Evolutionary conservation across 2,888 invertebrate species (phyloP).

Genomic region (Spodoptera picta): DNA sequence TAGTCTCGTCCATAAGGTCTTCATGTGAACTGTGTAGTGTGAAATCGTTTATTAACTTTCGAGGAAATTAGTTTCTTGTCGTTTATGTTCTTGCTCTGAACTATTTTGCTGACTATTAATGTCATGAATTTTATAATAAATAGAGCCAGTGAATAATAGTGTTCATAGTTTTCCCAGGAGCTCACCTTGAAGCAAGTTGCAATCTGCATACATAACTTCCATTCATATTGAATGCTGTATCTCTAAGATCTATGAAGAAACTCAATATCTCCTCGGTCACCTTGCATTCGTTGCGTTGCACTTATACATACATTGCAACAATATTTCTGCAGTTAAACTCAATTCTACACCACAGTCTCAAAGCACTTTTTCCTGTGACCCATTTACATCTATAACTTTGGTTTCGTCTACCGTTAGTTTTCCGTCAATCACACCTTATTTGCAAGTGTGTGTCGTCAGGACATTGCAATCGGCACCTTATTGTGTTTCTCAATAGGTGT

Average conservation of each 20-base stretch:
- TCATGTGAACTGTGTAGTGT: conserved; percentile 2
- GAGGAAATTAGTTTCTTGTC: background rate
- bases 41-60: background rate
- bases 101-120: conserved; percentile 16
- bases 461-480: conserved; percentile 65
- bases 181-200: conserved; percentile 35
- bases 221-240: conserved; percentile 51
- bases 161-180: conserved; percentile 27
- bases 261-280: conserved; percentile 74
- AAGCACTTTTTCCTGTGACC: conserved; percentile 69
- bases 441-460: conserved; percentile 58
- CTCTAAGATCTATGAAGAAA: conserved; percentile 66
- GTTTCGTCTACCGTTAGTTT: conserved; percentile 71
- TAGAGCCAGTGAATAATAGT: conserved; percentile 21
- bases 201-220: conserved; percentile 31
- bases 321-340: conserved; percentile 55
- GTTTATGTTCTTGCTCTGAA: background rate
- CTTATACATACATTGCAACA: conserved; percentile 54
- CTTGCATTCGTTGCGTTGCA: conserved; percentile 73
- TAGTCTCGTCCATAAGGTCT: conserved; percentile 27
- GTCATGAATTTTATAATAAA: conserved; percentile 13
- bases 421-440: conserved; percentile 74
- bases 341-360: conserved; percentile 49
- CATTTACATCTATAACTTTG: conserved; percentile 61
- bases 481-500: conserved; percentile 59